Conservation (phyloP, 2,797 vertebrate genomes). For the Gadopsis marmoratus region DNA sequence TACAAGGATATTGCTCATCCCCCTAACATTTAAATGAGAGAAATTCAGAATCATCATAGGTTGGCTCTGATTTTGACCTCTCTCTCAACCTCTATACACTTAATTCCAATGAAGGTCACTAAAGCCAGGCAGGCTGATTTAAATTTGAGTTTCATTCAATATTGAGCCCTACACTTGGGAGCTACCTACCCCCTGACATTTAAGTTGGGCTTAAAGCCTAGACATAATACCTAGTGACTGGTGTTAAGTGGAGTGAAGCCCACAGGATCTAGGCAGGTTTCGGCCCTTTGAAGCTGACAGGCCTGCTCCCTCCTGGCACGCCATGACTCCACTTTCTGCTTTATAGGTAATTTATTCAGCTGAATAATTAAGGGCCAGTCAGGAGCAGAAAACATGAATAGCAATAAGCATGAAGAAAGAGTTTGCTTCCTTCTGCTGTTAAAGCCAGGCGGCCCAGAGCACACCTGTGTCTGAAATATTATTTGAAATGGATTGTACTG, state of each 20-base stretch:
- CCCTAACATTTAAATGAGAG: constrained; percentile 61
- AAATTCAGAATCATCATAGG: constrained; percentile 57
- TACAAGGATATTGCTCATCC: constrained; percentile 29
- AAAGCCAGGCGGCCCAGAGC: constrained; percentile 63
- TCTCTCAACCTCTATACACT: constrained; percentile 65
- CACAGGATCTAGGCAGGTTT: constrained; percentile 75
- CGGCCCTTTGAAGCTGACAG: constrained; percentile 84
- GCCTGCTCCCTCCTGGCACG: constrained; percentile 78
- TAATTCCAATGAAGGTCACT: constrained; percentile 78
- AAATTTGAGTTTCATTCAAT: constrained; percentile 72
- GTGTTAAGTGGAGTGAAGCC: constrained; percentile 82
- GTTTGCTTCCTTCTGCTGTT: constrained; percentile 63
- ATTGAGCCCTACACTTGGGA: constrained; percentile 65
- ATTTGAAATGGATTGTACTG: constrained; percentile 55
- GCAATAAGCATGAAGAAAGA: constrained; percentile 75
- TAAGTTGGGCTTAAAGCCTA: constrained; percentile 72
- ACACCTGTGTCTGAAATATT: constrained; percentile 55
- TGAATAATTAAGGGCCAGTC: constrained; percentile 82
- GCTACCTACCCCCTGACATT: constrained; percentile 72
- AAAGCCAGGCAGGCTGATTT: constrained; percentile 72
- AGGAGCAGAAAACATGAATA: constrained; percentile 77
- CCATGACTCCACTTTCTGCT: constrained; percentile 78
- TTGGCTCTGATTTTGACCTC: constrained; percentile 63
- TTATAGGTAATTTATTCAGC: constrained; percentile 84
- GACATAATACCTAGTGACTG: constrained; percentile 80